Evolutionary conservation across 2,113 vertebrate genomes (phyloP), one percentile per base, ranked within the genome.

Genomic region (Chlorodrepanis virens): DNA sequence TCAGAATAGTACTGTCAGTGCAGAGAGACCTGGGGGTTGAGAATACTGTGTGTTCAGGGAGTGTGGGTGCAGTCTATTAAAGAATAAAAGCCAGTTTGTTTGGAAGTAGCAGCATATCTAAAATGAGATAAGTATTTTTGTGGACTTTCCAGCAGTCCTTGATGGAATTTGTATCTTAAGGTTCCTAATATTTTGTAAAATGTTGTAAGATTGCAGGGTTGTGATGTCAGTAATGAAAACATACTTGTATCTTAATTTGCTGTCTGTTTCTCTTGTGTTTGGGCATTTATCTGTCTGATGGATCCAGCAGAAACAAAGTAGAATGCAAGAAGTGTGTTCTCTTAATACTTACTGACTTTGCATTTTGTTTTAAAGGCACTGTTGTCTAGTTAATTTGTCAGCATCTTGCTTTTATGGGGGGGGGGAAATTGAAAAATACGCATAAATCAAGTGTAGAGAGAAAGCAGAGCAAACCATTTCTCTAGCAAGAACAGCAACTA

Each of bases 361-460:
- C 65, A 79, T 90, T 85, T 25, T 3, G 5, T 79, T 88, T 60
- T 29, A 39, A 89, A 80, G 65, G 28, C 39, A 29, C 8, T 9
- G 4, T 74, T 79, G 9, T 56, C 60, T 47, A 33, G 7, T 42
- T 53, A 1, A 13, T 39, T 78, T 89, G 22, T 45, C 24, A 31
- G 14, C 17, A 28, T 39, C 19, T 80, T 92, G 19, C 4, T 47
- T 94, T 83, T 82, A n/a, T 0, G 17, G 5, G 33, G 17, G 4
- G 0, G 0, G 0, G 0, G 1, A 10, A 4, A 15, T 18, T 17
- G 15, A 40, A 69, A 76, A 90, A 61, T 35, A 7, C 1, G 1
- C 6, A 9, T 67, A 52, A 53, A 49, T 60, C 31, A n/a, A 10
- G 5, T 16, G 4, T 53, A 44, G 67, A 68, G 35, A 80, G 29